Evolutionary conservation across 1,140 invertebrate genomes (phyloP).

Genomic region (Chironomus tepperi): DNA sequence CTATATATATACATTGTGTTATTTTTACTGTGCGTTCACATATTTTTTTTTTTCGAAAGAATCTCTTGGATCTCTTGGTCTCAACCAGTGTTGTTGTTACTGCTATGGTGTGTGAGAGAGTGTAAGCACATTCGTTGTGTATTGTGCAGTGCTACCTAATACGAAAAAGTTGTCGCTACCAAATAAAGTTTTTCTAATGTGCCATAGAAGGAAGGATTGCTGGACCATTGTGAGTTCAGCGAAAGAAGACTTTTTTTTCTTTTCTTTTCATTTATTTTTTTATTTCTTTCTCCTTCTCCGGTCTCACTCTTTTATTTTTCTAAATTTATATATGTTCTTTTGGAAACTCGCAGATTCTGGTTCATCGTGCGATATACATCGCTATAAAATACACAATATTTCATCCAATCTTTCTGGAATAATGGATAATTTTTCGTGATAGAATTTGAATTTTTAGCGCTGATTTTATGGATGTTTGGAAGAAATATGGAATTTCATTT

Average conservation of each 20-base stretch:
- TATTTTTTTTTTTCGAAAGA: background rate
- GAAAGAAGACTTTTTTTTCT: background rate
- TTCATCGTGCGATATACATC: slow-evolving; percentile 1
- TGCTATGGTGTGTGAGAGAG: background rate
- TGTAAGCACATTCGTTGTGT: background rate
- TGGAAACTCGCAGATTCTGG: background rate
- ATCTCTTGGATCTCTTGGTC: background rate
- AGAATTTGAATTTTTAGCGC: too few relatives aligned
- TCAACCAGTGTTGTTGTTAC: too few relatives aligned
- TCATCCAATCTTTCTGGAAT: too few relatives aligned
- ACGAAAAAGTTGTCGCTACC: slow-evolving; percentile 23
- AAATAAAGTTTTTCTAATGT: slow-evolving; percentile 18
- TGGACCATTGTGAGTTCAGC: slow-evolving; percentile 7
- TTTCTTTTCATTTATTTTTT: background rate
- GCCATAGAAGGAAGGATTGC: slow-evolving; percentile 10
- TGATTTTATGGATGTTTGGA: too few relatives aligned
- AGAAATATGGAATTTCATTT: too few relatives aligned
- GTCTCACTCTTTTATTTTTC: background rate
- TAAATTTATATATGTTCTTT: background rate
- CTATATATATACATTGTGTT: background rate
- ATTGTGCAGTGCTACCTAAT: slow-evolving; percentile 18
- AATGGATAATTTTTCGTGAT: too few relatives aligned
- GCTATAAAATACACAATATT: background rate
- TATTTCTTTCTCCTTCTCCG: background rate
- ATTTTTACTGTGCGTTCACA: slow-evolving; percentile 3